Evolutionary conservation across 1,140 invertebrate species (phyloP), one percentile per base, ranked within the genome.

Genomic region (Cydia fagiglandana): DNA sequence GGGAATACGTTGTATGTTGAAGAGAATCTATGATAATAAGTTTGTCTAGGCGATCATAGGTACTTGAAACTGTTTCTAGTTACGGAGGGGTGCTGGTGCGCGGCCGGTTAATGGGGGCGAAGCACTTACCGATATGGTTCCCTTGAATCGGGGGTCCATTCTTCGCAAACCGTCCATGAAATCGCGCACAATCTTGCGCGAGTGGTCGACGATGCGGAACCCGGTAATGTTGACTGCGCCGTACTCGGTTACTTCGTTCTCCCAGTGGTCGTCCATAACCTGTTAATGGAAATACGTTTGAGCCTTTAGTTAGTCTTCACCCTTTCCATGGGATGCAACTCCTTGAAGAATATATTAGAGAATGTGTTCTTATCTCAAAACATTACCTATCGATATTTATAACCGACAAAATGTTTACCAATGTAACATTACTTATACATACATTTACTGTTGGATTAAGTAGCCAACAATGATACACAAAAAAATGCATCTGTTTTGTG

Each of bases 161-260:
- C 95, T 94, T 89, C 95, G 95, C 96, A 97, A 97, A 77, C 94
- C 95, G 78, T 96, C 96, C 83, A 97, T 94, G 93, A 98, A 98
- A 66, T 98, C 96, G 84, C 95, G 95, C 56, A 98, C 97, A 80
- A 96, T 94, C 79, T 95, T 95, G 83, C 96, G 94, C 68, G 95
- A 95, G 64, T 94, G 94, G 92, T 99, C 97, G 24, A 98, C 95
- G 82, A 99, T 96, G 76, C 97, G 95, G 93, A 99, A 99, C 41
- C 98, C 98, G 1, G 98, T 99, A 79, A 99, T 98, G 93, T 99
- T 99, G 86, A 99, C 96, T 78, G 98, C 98, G 34, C 98, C 98
- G 86, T 97, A 98, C 93, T 98, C 97, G 79, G 98, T 96, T 82
- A 98, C 96, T 93, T 97, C 96, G 78, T 95, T 96, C 87, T 98